Evolutionary conservation across 2,888 invertebrate species (phyloP).

Genomic region (Lapara coniferarum): DNA sequence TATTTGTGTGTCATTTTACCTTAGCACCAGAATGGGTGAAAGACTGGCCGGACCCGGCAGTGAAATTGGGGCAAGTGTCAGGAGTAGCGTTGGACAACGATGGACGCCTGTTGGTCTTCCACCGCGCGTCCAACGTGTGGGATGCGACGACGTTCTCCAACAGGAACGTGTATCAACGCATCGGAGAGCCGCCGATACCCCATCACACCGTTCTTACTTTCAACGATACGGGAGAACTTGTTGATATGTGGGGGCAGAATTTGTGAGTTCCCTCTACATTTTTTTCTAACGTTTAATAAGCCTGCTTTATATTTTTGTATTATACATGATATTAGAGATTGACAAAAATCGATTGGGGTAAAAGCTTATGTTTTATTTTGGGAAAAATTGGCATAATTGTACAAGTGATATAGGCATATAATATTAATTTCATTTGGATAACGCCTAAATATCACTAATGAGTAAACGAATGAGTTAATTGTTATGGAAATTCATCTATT

Average conservation of each 20-base stretch:
- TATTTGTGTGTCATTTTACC: not conserved
- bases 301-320: not conserved
- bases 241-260: constrained; percentile 87
- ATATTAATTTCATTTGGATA: no score
- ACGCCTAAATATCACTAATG: no score
- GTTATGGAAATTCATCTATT: no score
- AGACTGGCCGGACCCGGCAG: constrained; percentile 81
- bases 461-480: no score
- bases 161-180: constrained; percentile 81
- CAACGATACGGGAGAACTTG: constrained; percentile 84
- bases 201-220: constrained; percentile 86
- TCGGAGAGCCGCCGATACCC: constrained; percentile 83
- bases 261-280: constrained; percentile 77
- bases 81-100: constrained; percentile 89
- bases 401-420: no score
- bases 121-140: constrained; percentile 89
- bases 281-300: not conserved
- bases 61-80: constrained; percentile 89
- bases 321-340: no score
- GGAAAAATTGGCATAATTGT: no score
- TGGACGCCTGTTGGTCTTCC: constrained; percentile 92
- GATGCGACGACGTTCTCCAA: constrained; percentile 82
- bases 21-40: constrained; percentile 81
- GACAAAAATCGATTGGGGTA: no score
- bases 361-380: no score